Conservation (phyloP, 1,140 invertebrate genomes). For the Danaus melanippus region DNA sequence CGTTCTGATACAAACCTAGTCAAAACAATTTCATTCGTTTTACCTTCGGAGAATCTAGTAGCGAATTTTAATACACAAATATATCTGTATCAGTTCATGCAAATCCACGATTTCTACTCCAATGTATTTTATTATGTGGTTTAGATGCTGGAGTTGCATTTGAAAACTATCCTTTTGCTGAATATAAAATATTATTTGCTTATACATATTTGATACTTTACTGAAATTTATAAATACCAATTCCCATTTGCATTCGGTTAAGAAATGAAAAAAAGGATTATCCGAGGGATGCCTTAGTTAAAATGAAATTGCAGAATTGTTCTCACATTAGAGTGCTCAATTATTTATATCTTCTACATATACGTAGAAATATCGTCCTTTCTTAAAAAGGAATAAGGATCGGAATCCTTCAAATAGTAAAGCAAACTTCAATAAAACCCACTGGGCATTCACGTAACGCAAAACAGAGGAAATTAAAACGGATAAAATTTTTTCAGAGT, state of each 20-base stretch:
- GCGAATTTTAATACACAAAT: conserved; percentile 31
- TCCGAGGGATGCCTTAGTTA: too few species aligned
- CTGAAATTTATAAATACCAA: too few species aligned
- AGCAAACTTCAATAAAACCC: conserved; percentile 19
- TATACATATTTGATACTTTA: too few species aligned
- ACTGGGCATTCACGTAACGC: conserved; percentile 17
- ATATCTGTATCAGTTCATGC: neutral
- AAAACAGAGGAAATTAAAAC: conserved; percentile 28
- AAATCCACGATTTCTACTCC: conserved; percentile 5
- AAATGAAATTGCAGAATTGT: too few species aligned
- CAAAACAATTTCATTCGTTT: too few species aligned
- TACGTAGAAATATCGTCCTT: neutral
- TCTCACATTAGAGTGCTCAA: too few species aligned
- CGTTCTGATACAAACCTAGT: too few species aligned
- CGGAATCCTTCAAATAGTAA: too few species aligned
- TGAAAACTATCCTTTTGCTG: conserved; percentile 18
- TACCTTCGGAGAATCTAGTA: too few species aligned
- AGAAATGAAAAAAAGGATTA: too few species aligned
- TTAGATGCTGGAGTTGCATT: conserved; percentile 17
- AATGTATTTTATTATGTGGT: conserved; percentile 20
- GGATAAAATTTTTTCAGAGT: conserved; percentile 25
- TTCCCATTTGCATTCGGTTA: too few species aligned
- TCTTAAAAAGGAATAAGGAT: neutral
- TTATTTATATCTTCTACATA: too few species aligned
- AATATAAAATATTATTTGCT: conserved; percentile 10